Evolutionary conservation across 1,140 invertebrate species (phyloP), one percentile per base, ranked within the genome.

Genomic region (Drosophila setifemur): DNA sequence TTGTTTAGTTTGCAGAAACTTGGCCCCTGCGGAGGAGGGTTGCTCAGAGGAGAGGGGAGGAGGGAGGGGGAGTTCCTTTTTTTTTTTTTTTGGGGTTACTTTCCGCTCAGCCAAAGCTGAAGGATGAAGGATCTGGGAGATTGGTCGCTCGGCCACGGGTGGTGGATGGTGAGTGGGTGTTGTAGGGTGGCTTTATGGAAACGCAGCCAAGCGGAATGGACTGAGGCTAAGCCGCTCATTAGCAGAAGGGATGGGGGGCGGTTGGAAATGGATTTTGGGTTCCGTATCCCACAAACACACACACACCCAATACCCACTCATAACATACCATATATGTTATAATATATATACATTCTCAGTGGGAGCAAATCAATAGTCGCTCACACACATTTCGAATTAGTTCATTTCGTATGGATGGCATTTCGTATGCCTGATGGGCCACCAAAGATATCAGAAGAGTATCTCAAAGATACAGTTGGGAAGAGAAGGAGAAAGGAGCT

Each of bases 1-100:
- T 76, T 77, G 73, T 67, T 77, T 77, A 73, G 73, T 73, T 77
- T 77, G 74, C 74, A 73, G 35, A 68, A 78, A 78, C 47, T 76
- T 70, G 45, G 52, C 33, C 50, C 16, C 19, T 50, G 35, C 23
- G 55, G 67, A 26, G 16, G 9, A 25, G 35, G 31, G n/a, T 12
- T 18, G 14, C 21, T 2, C 21, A n/a, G 12, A 7, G 7, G 12
- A 6, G 29, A 18, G 3, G 11, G 5, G 21, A 4, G 21, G 2
- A 9, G 14, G 45, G 11, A 43, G 14, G 40, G 28, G 52, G 35
- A 42, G 49, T 44, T 29, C 28, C 44, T 58, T 58, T 66, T 78
- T 54, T 44, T 29, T 23, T 49, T 58, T 58, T 66, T 78, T 57
- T 45, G 61, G 74, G 68, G 74, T 78, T 74, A 67, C 50, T 74